These are phyloP conservation scores for Elegia similella DNA, from an alignment of 2,888 invertebrate genomes.

Conservation along the genomic window DNA sequence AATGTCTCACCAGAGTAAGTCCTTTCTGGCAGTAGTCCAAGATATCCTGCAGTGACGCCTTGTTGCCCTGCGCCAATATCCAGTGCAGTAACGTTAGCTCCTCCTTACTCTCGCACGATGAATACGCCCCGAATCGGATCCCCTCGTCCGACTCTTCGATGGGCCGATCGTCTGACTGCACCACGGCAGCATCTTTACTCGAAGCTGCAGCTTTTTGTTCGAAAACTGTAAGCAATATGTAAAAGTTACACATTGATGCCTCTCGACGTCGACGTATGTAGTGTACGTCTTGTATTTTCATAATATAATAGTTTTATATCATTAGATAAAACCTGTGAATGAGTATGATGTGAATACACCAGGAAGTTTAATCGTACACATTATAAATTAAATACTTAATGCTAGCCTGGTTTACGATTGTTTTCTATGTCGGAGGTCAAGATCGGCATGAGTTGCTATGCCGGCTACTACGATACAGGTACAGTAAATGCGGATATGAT, in stretches of 20 bases:
- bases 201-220: constrained; percentile 57
- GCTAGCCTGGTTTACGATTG: not conserved
- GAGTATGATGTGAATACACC: no score
- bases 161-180: constrained; percentile 42
- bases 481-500: not conserved
- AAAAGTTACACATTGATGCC: no score
- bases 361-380: not conserved
- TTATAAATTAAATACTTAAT: constrained; percentile 13
- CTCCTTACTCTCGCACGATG: constrained; percentile 59
- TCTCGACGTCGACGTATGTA: no score
- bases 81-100: constrained; percentile 89
- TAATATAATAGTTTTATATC: no score
- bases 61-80: constrained; percentile 92
- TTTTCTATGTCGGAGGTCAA: constrained; percentile 8
- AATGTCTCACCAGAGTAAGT: constrained; percentile 83
- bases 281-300: no score
- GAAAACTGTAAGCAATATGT: constrained; percentile 47
- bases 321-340: no score
- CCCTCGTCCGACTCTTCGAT: constrained; percentile 63
- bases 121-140: constrained; percentile 55
- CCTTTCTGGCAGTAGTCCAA: constrained; percentile 89
- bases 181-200: constrained; percentile 48
- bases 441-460: constrained; percentile 1
- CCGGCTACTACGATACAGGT: not conserved
- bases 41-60: constrained; percentile 88